A percentile compares a stretch with the other conserved stretches of the same genome.
These are phyloP conservation scores for Allacma fusca DNA, from an alignment of 2,888 invertebrate genomes.

Conservation along the genomic window DNA sequence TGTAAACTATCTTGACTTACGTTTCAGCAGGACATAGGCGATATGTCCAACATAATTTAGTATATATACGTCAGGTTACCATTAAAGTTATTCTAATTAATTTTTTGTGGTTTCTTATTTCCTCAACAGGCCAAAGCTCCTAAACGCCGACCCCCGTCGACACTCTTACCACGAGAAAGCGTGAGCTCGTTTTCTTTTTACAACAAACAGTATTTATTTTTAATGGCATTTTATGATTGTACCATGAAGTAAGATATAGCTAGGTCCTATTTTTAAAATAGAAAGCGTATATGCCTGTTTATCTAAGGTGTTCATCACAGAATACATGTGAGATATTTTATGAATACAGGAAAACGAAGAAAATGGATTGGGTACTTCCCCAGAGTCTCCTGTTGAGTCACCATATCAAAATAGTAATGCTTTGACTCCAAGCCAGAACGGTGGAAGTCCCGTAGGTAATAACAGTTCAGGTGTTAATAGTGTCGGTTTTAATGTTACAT, in stretches of 20 bases:
- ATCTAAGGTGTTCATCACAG: too few relatives aligned
- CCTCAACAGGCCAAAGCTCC: slow-evolving; percentile 71
- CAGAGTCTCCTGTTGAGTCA: slow-evolving; percentile 42
- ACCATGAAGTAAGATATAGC: not conserved
- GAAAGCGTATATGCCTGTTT: too few relatives aligned
- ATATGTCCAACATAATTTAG: too few relatives aligned
- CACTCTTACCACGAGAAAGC: slow-evolving; percentile 64
- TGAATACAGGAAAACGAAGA: slow-evolving; percentile 45
- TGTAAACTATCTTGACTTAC: too few relatives aligned
- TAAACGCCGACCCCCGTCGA: slow-evolving; percentile 73
- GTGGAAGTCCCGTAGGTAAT: too few relatives aligned
- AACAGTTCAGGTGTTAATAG: slow-evolving; percentile 36
- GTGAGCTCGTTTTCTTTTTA: slow-evolving; percentile 57
- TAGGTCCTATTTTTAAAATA: too few relatives aligned
- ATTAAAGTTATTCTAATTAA: too few relatives aligned
- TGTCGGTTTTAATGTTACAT: slow-evolving; percentile 10
- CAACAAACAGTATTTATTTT: too few relatives aligned
- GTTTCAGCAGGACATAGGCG: too few relatives aligned
- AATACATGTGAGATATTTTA: not conserved
- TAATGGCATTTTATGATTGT: too few relatives aligned
- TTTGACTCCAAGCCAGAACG: slow-evolving; percentile 47
- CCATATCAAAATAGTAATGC: slow-evolving; percentile 47
- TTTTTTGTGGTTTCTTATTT: too few relatives aligned
- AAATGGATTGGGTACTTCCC: slow-evolving; percentile 47
- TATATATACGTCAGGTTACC: too few relatives aligned